Conservation (phyloP, 2,113 vertebrate genomes). For the Tetraodon nigroviridis region DNA sequence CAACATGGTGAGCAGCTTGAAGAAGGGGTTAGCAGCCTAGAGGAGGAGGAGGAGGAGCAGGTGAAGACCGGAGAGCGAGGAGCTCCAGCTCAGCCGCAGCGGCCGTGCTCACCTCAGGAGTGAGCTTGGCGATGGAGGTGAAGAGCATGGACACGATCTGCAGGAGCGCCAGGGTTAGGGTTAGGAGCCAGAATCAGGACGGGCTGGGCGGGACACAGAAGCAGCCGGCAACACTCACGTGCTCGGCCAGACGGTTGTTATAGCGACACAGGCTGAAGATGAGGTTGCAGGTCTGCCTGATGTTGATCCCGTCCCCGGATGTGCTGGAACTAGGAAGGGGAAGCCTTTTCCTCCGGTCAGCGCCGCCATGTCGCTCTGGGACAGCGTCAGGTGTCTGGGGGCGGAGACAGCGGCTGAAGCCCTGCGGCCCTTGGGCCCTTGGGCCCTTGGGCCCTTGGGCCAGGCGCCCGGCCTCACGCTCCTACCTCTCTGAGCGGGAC, state of each 20-base stretch:
- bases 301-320: constrained; percentile 98
- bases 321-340: constrained; percentile 99
- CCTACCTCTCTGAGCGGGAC: constrained; percentile 95
- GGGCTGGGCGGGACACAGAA: too few species aligned
- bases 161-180: too few species aligned
- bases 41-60: neutral
- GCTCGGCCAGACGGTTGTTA: constrained; percentile 96
- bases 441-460: too few species aligned
- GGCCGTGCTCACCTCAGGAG: constrained; percentile 80
- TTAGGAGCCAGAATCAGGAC: too few species aligned
- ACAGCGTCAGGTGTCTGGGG: constrained; percentile 92
- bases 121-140: constrained; percentile 97
- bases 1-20: constrained; percentile 97
- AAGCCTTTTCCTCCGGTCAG: constrained; percentile 98
- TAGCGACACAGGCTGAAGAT: constrained; percentile 99
- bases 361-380: constrained; percentile 98
- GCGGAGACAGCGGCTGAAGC: too few species aligned
- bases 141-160: constrained; percentile 99
- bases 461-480: too few species aligned
- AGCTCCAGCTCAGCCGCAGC: neutral
- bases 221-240: constrained; percentile 68
- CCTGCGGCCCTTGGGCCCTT: too few species aligned
- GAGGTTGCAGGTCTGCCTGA: constrained; percentile 97
- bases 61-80: neutral
- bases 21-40: constrained; percentile 97